Base-by-base conservation (phyloP, 2,888 invertebrate species). In the Globia sparganii region DNA sequence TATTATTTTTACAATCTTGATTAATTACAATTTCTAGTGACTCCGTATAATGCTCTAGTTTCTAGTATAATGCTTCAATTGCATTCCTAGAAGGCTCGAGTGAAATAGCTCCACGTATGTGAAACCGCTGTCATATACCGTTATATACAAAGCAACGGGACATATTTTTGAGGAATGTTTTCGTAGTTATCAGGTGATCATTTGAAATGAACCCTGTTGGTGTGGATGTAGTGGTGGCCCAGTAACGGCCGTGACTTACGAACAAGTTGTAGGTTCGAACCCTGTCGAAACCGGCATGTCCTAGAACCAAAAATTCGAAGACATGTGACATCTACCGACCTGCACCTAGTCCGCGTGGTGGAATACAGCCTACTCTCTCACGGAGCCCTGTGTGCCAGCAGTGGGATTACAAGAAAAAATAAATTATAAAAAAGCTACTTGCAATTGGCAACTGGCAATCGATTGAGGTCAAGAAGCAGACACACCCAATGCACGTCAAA, bases 381-480 rank as follows among this genome's bases (percentile, higher is more conserved):
- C 21, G 21, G 21, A 49, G 21, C 21, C 49, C 49, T 49, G 21
- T 49, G 49, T 49, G 8, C 21, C 21, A 49, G 21, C 49, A 21
- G 6, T 2, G n/a, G 53, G 11, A 11, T 71, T 21, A 37, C 64
- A 65, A 49, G 28, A 80, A 64, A 58, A 31, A n/a, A 37, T 15
- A 71, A 25, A 21, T 28, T 46, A 61, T 9, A 78, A 75, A 28
- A 68, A 68, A 34, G 43, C 73, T 77, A 76, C 79, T 84, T 71
- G 70, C 74, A 89, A 91, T 89, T 87, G 90, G 90, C 77, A 89
- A 91, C 88, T 85, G 89, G 88, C 91, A 89, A 88, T 87, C 87
- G 86, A 94, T 92, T 88, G 82, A 87, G 94, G 95, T 93, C 94
- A 93, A 91, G 89, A 86, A 69, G 77, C 87, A 87, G 84, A 88